Evolutionary conservation across 2,113 vertebrate species (phyloP).

Genomic region (Cichladusa arquata): DNA sequence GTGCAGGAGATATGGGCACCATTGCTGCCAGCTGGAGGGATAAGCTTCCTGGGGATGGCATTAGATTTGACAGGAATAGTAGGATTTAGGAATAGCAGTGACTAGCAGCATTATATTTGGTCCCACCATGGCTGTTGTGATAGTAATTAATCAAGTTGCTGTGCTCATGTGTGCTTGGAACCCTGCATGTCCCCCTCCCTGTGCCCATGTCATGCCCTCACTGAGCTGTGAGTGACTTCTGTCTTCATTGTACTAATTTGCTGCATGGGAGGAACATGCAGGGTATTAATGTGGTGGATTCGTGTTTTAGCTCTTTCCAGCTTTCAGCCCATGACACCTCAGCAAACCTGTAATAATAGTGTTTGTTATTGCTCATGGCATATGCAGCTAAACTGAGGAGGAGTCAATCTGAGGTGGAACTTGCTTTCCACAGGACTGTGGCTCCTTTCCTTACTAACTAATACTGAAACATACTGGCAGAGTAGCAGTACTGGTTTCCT

Average conservation of each 20-base stretch:
- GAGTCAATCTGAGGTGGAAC: background rate
- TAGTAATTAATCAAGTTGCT: background rate
- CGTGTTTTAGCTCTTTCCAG: background rate
- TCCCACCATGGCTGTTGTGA: background rate
- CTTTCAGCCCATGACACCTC: background rate
- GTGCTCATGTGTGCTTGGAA: background rate
- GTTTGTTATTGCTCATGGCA: background rate
- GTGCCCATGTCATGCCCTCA: background rate
- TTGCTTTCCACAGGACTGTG: background rate
- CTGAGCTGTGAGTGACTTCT: background rate
- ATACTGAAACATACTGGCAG: background rate
- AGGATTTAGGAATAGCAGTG: background rate
- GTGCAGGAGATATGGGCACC: background rate
- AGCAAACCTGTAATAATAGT: background rate
- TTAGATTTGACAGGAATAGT: background rate
- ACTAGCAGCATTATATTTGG: background rate
- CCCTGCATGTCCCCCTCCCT: background rate
- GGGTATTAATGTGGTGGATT: background rate
- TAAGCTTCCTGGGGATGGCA: background rate
- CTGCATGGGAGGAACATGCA: background rate
- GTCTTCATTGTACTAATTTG: background rate
- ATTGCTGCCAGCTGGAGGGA: background rate
- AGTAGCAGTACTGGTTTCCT: background rate
- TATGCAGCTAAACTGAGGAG: background rate
- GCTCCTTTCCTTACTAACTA: background rate